phyloP scores from a whole-genome alignment of 2,113 vertebrate genomes.

The Sinocyclocheilus rhinocerous region DNA sequence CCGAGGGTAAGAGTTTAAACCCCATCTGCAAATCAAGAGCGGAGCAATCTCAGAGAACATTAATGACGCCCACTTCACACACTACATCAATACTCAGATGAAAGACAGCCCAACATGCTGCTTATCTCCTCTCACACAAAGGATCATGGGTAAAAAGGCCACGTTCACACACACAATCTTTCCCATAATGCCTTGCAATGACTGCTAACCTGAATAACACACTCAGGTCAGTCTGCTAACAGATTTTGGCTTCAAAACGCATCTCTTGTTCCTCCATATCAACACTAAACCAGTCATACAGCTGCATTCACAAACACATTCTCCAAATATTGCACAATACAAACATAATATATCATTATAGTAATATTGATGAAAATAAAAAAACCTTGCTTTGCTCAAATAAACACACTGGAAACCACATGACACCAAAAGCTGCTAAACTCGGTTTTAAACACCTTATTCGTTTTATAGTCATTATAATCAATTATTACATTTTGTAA shows the following conservation, averaged over 20 bases:
- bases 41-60: constrained; percentile 57
- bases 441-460: neutral
- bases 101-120: constrained; percentile 31
- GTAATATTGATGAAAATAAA: neutral
- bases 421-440: neutral
- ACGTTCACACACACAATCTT: constrained; percentile 10
- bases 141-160: constrained; percentile 11
- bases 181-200: constrained; percentile 3
- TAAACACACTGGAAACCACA: neutral
- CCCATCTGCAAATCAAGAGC: constrained; percentile 47
- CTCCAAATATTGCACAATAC: neutral
- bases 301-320: neutral
- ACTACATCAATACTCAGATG: constrained; percentile 45
- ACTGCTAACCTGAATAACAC: neutral
- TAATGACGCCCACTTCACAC: constrained; percentile 49
- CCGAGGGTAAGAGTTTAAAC: constrained; percentile 46
- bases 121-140: constrained; percentile 26
- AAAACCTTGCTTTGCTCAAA: neutral
- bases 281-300: neutral
- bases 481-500: neutral
- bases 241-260: neutral
- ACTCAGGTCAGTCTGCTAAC: neutral
- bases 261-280: no score
- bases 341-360: neutral
- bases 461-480: neutral